Evolutionary conservation across 2,888 invertebrate species (phyloP), one percentile per base, ranked within the genome.

Genomic region (Cephus rjabovi): DNA sequence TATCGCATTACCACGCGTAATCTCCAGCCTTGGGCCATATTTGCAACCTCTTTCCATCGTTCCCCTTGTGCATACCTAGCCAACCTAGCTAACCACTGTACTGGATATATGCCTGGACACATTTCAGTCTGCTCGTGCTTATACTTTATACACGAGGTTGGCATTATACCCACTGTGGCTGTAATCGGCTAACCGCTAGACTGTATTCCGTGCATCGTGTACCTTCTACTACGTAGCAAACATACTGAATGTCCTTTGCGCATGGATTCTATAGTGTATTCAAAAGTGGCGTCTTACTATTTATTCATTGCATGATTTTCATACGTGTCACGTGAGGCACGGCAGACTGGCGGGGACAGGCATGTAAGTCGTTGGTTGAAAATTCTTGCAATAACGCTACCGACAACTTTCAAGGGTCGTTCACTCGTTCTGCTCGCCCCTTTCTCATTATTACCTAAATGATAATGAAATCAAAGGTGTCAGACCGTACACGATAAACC

Each of bases 11-110:
- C 87, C 80, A 75, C 78, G 81, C 84, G 82, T 88, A 87, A 89
- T 89, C 87, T 84, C 77, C 81, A 89, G 86, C 87, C 87, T 86
- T 85, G 84, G 85, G 86, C 85, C 84, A 88, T 85, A 87, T 89
- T 87, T 83, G 82, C 86, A 85, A 83, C 83, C 81, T 84, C 83
- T 86, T 85, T 83, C 80, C 78, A 56, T 56, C 56, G 23, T 56
- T 56, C 23, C 56, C 56, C 56, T 56, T 56, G 9, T 56, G 56
- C 56, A 56, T 56, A 56, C 23, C 56, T 23, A 56, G 56, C 56
- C 23, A 23, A 56, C 56, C 23, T 56, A 56, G 56, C 56, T 23
- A 56, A 56, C 56, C 23, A 23, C 56, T 71, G 3, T 71, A 34
- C 33, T 71, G 71, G 30, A 30, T 34, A 34, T 71, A 30, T 33